These are phyloP conservation scores for Pyrocoelia pectoralis DNA, from an alignment of 2,888 invertebrate genomes.

Conservation along the genomic window DNA sequence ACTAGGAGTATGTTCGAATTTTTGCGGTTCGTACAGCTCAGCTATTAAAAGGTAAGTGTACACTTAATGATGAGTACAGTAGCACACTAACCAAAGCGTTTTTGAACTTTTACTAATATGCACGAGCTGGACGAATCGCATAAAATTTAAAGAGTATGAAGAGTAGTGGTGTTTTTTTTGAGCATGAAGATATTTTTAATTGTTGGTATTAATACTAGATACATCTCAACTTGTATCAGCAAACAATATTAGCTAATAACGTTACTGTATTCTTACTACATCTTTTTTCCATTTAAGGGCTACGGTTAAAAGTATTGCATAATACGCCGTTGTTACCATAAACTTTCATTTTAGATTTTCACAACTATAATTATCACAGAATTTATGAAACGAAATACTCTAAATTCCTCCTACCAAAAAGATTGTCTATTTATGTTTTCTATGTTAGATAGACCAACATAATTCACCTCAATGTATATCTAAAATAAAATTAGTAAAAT, in stretches of 20 bases:
- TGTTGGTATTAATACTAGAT: no score
- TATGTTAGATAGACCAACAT: not conserved
- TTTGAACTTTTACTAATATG: slow-evolving; percentile 5
- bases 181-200: not conserved
- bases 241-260: no score
- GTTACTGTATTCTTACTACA: no score
- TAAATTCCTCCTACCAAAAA: not conserved
- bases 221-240: no score
- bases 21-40: slow-evolving; percentile 11
- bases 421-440: not conserved
- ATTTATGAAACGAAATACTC: not conserved
- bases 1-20: not conserved
- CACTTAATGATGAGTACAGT: slow-evolving; percentile 6
- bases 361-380: no score
- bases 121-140: slow-evolving; percentile 12
- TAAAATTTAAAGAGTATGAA: slow-evolving; percentile 4
- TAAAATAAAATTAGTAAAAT: no score
- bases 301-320: no score
- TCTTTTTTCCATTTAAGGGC: no score
- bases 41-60: slow-evolving; percentile 7
- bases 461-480: no score
- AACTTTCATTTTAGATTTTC: no score
- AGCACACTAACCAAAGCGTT: slow-evolving; percentile 10
- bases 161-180: not conserved
- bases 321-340: no score